Base-by-base conservation (phyloP, 2,888 invertebrate species). In the Orthosia gothica region DNA sequence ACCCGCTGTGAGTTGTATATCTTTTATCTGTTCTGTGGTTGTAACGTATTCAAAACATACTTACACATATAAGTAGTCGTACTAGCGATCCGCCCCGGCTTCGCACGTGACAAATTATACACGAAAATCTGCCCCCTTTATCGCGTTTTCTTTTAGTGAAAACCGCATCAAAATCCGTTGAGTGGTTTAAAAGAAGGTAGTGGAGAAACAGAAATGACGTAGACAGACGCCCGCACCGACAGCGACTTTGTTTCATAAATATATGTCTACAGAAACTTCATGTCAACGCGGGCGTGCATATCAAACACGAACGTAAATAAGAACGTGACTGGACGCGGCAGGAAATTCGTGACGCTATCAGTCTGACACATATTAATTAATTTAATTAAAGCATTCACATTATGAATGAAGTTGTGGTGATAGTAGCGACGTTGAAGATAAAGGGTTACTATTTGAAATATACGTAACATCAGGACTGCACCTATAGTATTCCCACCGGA, bases 41-140 rank as follows among this genome's bases (percentile, higher is more conserved):
- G n/a, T n/a, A n/a, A 83, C 84, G 75, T 83, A 74, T 61, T 49
- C 58, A 66, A 78, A 82, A 83, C 57, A 79, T 59, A 79, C 50
- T n/a, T 55, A 52, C 3, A 32, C 4, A 32, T 32, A 4, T 32
- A 32, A 32, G 32, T 32, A 32, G 32, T 32, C 32, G 32, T 32
- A 32, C 32, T 32, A 32, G 32, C 70, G 70, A 70, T 45, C 40
- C 47, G 45, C 20, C 61, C 32, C 32, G 7, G 32, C 5, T 32
- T 32, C 0, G 32, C 32, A 32, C 40, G 40, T 40, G 9, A 40
- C 40, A 40, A 40, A 40, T 9, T 40, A 40, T 40, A 40, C 1
- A 40, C 40, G 40, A 40, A 40, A 40, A 40, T 40, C 40, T 1
- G 1, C 9, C 7, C 9, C 40, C 1, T 40, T 40, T 40, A 40